These are phyloP conservation scores for Callosobruchus maculatus DNA, from an alignment of 2,888 invertebrate genomes.

Conservation along the genomic window DNA sequence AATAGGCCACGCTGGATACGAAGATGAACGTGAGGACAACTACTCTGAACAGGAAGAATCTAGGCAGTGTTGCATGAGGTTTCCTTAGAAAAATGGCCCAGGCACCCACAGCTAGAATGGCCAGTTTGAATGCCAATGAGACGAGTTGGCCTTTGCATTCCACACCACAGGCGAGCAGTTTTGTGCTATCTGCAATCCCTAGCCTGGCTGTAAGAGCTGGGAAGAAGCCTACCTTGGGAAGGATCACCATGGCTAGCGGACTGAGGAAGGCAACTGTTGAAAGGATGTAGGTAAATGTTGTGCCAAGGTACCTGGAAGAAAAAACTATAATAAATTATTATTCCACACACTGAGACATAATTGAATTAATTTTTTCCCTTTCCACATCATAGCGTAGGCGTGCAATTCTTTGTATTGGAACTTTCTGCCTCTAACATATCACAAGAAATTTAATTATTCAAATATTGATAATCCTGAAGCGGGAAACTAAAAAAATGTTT, in stretches of 20 bases:
- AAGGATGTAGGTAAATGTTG: slow-evolving; percentile 73
- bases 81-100: slow-evolving; percentile 90
- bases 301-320: slow-evolving; percentile 63
- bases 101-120: slow-evolving; percentile 82
- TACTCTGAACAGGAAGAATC: slow-evolving; percentile 87
- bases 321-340: too few relatives aligned
- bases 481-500: too few relatives aligned
- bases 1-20: slow-evolving; percentile 92
- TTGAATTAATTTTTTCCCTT: too few relatives aligned
- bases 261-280: slow-evolving; percentile 84
- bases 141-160: slow-evolving; percentile 93
- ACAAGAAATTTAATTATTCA: too few relatives aligned
- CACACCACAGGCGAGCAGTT: slow-evolving; percentile 79
- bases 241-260: slow-evolving; percentile 90
- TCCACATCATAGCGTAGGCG: too few relatives aligned
- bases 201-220: slow-evolving; percentile 69
- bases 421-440: too few relatives aligned
- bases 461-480: too few relatives aligned
- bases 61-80: slow-evolving; percentile 82
- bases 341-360: too few relatives aligned
- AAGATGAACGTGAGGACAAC: slow-evolving; percentile 84
- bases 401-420: too few relatives aligned
- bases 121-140: slow-evolving; percentile 86
- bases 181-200: slow-evolving; percentile 65
- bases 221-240: slow-evolving; percentile 86